These are phyloP conservation scores for Stichodactyla helianthus DNA, from an alignment of 64 coral and sea anemone species.

Conservation along the genomic window DNA sequence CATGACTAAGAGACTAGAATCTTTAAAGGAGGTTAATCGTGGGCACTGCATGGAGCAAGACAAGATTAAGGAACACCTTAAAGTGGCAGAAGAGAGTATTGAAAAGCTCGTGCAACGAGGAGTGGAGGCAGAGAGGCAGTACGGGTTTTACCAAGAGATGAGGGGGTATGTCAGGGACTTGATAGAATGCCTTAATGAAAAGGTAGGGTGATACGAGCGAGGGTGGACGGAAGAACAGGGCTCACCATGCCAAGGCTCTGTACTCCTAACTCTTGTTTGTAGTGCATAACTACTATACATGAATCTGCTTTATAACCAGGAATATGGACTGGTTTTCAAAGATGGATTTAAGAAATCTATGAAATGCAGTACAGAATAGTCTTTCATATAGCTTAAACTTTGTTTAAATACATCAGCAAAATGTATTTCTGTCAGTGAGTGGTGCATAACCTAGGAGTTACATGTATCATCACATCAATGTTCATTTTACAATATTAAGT, in stretches of 20 bases:
- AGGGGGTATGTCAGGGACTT: slow-evolving; percentile 99
- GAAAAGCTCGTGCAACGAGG: slow-evolving; percentile 54
- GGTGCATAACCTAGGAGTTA: too few species aligned
- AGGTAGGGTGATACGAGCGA: slow-evolving; percentile 93
- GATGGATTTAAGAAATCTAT: background rate
- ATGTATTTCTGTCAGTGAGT: too few species aligned
- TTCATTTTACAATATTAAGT: too few species aligned
- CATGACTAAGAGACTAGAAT: slow-evolving; percentile 65
- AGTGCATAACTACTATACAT: slow-evolving; percentile 3
- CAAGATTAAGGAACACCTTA: slow-evolving; percentile 60
- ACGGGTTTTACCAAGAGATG: slow-evolving; percentile 99
- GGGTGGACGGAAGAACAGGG: background rate
- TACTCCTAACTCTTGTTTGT: background rate
- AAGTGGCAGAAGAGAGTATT: slow-evolving; percentile 71
- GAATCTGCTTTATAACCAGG: slow-evolving; percentile 1
- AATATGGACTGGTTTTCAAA: slow-evolving; percentile 1
- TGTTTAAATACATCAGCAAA: too few species aligned
- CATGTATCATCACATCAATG: too few species aligned
- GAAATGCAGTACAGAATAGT: background rate
- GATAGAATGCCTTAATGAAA: slow-evolving; percentile 99
- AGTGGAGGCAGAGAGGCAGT: slow-evolving; percentile 78
- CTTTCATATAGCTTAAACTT: too few species aligned
- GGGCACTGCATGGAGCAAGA: slow-evolving; percentile 77
- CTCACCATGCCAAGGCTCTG: background rate
- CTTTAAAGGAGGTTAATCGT: slow-evolving; percentile 81